Percentiles rank a stretch among this genome's conserved stretches.
phyloP scores from a whole-genome alignment of 2,888 invertebrate species.

The Apodemia duryi region DNA sequence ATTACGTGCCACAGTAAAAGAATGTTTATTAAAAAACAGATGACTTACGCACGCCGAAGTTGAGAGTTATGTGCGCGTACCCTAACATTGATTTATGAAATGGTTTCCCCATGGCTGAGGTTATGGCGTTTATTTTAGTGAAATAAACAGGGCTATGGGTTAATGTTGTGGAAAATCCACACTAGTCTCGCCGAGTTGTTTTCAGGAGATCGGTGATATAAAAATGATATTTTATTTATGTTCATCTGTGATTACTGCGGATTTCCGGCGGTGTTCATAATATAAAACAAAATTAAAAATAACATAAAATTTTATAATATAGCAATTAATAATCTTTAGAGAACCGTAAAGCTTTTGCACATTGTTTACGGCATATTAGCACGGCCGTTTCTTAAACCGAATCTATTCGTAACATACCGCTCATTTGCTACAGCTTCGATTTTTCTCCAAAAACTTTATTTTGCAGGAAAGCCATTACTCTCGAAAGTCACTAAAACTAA shows the following conservation, averaged over 20 bases:
- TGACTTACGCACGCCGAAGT: conserved; percentile 25
- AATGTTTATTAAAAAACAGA: conserved; percentile 31
- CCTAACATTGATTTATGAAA: conserved; percentile 3
- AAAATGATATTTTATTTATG: neutral
- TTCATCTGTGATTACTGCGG: neutral
- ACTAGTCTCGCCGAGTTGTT: neutral
- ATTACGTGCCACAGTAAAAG: conserved; percentile 23
- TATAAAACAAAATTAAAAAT: no score
- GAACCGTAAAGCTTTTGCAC: no score
- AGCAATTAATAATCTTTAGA: no score
- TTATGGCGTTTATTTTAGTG: conserved; percentile 6
- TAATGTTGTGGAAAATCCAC: conserved; percentile 5
- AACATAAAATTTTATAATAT: no score
- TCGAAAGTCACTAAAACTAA: no score
- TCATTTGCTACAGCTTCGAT: no score
- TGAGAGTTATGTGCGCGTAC: conserved; percentile 4
- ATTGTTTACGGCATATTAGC: no score
- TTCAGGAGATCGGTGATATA: neutral
- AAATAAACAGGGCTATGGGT: neutral
- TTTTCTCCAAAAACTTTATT: no score
- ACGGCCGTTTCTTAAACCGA: no score
- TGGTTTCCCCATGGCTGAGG: neutral
- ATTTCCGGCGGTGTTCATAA: neutral
- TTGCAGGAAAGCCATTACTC: no score
- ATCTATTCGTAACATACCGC: no score